Base-by-base conservation (phyloP, 1,140 invertebrate genomes). In the Caenorhabditis brenneri region DNA sequence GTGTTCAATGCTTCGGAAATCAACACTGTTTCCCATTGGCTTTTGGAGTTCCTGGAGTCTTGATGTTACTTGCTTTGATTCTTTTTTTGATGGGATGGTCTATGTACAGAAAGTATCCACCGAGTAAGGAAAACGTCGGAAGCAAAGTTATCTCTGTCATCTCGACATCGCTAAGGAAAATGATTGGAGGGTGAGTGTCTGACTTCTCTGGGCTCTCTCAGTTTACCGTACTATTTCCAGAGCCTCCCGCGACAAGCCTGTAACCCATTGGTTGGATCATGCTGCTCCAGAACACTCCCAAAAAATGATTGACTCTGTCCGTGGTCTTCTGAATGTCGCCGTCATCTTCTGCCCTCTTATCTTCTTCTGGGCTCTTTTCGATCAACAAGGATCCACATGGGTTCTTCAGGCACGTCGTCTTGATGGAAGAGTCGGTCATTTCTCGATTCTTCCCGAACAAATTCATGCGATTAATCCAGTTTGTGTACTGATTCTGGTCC, bases 371-470 rank as follows among this genome's bases (percentile, higher is more conserved):
- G 92, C 93, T 12, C 87, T 98, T 0, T 92, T 90, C 88, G 92
- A 93, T 81, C 92, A 93, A 80, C 92, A 93, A 88, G 92, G 92
- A 31, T 92, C 91, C 16, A 88, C 91, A 49, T 93, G 92, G 92
- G 92, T 91, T 19, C 85, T 92, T 29, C 92, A 92, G 86, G 92
- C 92, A 74, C 88, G 89, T 29, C 83, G 91, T 80, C 90, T 93
- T 89, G 90, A 92, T 88, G 92, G 92, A 22, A 81, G 89, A 48
- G 82, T 93, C 42, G 90, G 89, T 24, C 83, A 81, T 22, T 69
- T 90, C 31, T 91, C 90, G 4, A 85, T 97, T 15, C 94, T 95
- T 85, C 95, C 96, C 0, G 96, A 97, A 91, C 96, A 97, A 91
- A 94, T 97, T 93, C 95, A 95, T 92, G 94, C 91, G 1, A 89